Conservation (phyloP, 2,113 vertebrate genomes). For the Megaceryle maxima region DNA sequence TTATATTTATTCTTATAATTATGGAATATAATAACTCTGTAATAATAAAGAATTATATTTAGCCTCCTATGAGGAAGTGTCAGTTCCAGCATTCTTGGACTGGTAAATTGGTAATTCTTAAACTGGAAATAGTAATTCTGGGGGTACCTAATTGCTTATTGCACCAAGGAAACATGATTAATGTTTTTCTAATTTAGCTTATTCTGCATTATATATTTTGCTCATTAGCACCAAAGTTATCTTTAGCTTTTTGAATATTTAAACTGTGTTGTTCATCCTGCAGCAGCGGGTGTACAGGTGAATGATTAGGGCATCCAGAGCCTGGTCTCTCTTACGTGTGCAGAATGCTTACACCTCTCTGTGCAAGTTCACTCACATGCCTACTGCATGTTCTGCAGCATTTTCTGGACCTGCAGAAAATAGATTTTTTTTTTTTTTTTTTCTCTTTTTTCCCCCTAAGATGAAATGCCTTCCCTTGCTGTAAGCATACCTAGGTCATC, state of each 20-base stretch:
- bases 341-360: neutral
- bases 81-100: neutral
- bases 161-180: neutral
- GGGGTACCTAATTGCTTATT: neutral
- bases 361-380: neutral
- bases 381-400: neutral
- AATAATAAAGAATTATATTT: neutral
- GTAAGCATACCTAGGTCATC: neutral
- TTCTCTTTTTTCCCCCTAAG: neutral
- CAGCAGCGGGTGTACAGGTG: neutral
- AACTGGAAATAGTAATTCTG: neutral
- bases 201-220: neutral
- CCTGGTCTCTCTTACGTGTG: neutral
- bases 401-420: neutral
- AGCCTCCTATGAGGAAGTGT: neutral
- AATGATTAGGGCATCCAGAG: neutral
- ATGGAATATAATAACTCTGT: neutral
- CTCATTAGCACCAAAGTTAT: neutral
- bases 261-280: neutral
- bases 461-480: neutral
- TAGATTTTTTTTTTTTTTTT: neutral
- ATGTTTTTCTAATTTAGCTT: neutral
- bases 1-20: neutral
- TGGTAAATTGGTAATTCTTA: neutral
- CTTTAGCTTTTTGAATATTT: neutral